Evolutionary conservation across 2,888 invertebrate genomes (phyloP).

Genomic region (Achlya flavicornis): DNA sequence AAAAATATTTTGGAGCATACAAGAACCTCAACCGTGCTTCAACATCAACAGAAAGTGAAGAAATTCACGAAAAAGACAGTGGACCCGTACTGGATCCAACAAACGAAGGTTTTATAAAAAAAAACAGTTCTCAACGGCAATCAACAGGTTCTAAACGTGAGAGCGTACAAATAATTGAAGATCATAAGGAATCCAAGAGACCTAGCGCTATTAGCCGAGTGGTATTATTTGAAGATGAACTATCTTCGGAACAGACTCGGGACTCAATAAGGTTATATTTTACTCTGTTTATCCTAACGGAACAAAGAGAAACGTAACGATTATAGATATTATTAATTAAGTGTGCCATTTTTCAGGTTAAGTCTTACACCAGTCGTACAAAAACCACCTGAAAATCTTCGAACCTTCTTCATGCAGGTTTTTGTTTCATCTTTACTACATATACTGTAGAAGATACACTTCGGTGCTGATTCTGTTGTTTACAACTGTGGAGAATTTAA

Average conservation of each 20-base stretch:
- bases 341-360: slow-evolving; percentile 45
- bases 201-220: slow-evolving; percentile 32
- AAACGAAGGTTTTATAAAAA: slow-evolving; percentile 28
- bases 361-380: slow-evolving; percentile 41
- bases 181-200: slow-evolving; percentile 20
- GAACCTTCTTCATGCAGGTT: slow-evolving; percentile 77
- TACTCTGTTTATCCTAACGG: background rate
- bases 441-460: no score
- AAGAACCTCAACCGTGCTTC: slow-evolving; percentile 48
- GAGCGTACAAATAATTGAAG: slow-evolving; percentile 21
- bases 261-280: slow-evolving; percentile 46
- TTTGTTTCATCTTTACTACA: background rate
- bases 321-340: no score
- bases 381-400: slow-evolving; percentile 39
- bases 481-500: no score
- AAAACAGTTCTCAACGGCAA: slow-evolving; percentile 27
- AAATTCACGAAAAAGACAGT: slow-evolving; percentile 21
- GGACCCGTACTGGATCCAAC: slow-evolving; percentile 18
- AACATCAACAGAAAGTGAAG: slow-evolving; percentile 18
- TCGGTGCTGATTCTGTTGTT: no score
- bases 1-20: slow-evolving; percentile 72
- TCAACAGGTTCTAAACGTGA: slow-evolving; percentile 26
- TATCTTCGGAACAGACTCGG: slow-evolving; percentile 32
- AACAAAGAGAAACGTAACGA: no score
- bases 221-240: slow-evolving; percentile 35